Conservation (phyloP, 2,888 invertebrate genomes). For the Blastobasis adustella region DNA sequence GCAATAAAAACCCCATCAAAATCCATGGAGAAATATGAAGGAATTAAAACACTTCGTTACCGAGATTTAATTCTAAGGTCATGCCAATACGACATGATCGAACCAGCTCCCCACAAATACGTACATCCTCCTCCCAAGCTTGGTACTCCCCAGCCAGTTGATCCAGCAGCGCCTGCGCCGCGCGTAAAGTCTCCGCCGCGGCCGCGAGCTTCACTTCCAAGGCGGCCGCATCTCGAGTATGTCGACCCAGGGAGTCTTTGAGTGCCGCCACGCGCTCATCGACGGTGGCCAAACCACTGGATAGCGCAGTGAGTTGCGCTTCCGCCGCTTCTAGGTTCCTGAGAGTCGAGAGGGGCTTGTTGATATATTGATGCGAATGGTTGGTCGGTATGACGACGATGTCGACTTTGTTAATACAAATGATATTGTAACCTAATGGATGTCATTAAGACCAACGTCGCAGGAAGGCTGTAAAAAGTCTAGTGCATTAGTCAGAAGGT, state of each 20-base stretch:
- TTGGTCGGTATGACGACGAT: no score
- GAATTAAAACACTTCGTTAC: no score
- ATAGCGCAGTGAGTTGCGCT: slow-evolving; percentile 84
- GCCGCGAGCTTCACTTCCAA: slow-evolving; percentile 88
- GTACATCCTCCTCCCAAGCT: slow-evolving; percentile 83
- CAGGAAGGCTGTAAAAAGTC: no score
- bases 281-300: slow-evolving; percentile 84
- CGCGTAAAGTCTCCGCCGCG: slow-evolving; percentile 83
- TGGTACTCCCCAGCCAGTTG: slow-evolving; percentile 92
- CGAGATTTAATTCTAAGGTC: no score
- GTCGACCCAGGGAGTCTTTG: slow-evolving; percentile 85
- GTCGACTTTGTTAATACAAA: no score
- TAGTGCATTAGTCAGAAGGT: no score
- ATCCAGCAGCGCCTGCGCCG: slow-evolving; percentile 85
- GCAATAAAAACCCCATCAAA: no score
- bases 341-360: not conserved
- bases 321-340: slow-evolving; percentile 89
- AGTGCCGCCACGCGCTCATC: slow-evolving; percentile 87
- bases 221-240: slow-evolving; percentile 95
- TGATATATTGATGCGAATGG: no score
- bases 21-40: no score
- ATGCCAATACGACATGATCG: no score
- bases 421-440: no score
- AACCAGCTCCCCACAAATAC: slow-evolving; percentile 2
- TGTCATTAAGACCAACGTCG: no score